Base-by-base conservation (phyloP, 2,113 vertebrate genomes). In the Himantopus leucocephalus region DNA sequence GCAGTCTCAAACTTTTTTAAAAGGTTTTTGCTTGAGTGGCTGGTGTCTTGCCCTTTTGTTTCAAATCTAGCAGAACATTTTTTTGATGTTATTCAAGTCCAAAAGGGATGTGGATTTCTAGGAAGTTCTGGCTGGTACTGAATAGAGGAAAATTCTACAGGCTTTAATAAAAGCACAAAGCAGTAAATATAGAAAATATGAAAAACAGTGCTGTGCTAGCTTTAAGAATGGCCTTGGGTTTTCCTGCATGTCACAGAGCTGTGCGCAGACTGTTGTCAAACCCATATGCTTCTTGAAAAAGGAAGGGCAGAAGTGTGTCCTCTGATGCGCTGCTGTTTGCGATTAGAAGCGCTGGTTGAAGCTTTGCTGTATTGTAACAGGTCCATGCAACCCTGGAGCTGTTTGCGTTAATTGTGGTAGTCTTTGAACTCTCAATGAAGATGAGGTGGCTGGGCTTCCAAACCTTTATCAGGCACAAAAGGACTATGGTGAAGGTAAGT, bases 351-450 rank as follows among this genome's bases (percentile, higher is more conserved):
- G 2, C 29, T 14, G 29, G 8, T 58, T 75, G 68, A 53, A 52
- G 43, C 62, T 66, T 70, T 84, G 43, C 79, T 50, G n/a, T 92
- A 2, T 70, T n/a, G 3, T 55, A 64, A 34, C 97, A 99, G 99
- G 98, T 99, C 47, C 99, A 99, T 0, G 99, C 99, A 10, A 99
- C 99, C 29, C 98, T 99, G 98, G 99, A 99, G 97, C 98, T 99
- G 87, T 97, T 99, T 6, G 99, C 99, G 1, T 96, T 99, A 85
- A 98, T 98, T 10, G 98, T 99, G 95, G 99, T 99, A 37, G 99
- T 99, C n/a, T 99, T 99, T 89, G 99, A 99, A 43, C 98, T 99
- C 74, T 98, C 98, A 5, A 99, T 99, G 99, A 99, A 99, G 96
- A 96, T 99, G 85, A 98, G 99, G 53, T 99, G 99, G 99, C 98